Evolutionary conservation across 2,113 vertebrate species (phyloP).

Genomic region (Phrynocephalus versicolor): DNA sequence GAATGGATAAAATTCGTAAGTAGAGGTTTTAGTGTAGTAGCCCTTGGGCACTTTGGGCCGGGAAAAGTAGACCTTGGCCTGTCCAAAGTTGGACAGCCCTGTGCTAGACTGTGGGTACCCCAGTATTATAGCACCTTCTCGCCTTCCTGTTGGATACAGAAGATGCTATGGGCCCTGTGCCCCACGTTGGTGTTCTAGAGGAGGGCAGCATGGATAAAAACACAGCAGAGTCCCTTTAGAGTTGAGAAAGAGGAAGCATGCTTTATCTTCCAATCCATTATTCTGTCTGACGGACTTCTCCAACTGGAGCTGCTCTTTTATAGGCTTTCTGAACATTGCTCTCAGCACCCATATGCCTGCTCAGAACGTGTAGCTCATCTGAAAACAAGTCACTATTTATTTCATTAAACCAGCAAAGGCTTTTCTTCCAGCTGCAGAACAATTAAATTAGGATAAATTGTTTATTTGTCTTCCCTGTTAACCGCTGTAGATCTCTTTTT

Average conservation of each 20-base stretch:
- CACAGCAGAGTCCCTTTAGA: slow-evolving; percentile 10
- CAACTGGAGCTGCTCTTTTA: background rate
- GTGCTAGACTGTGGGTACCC: background rate
- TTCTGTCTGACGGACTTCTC: slow-evolving; percentile 42
- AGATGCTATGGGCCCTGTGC: accelerated
- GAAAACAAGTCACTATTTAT: slow-evolving; percentile 65
- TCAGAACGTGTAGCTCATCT: slow-evolving; percentile 53
- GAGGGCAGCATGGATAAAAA: slow-evolving; percentile 35
- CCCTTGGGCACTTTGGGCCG: no score
- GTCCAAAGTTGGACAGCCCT: no score
- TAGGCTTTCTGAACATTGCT: slow-evolving; percentile 8
- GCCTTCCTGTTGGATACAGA: background rate
- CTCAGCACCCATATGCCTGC: slow-evolving; percentile 23
- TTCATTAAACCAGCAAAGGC: slow-evolving; percentile 60
- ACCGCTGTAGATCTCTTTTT: no score
- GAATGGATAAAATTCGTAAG: no score
- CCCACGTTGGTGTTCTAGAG: background rate
- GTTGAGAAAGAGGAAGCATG: background rate
- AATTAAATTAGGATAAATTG: slow-evolving; percentile 45
- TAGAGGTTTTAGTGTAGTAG: no score
- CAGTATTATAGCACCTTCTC: background rate
- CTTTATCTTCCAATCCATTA: slow-evolving; percentile 47
- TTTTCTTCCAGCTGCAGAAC: slow-evolving; percentile 47
- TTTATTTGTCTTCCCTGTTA: background rate
- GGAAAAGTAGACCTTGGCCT: no score